A percentile compares a stretch with the other conserved stretches of the same genome.
These are phyloP conservation scores for Hydrotaea cyrtoneurina DNA, from an alignment of 2,888 invertebrate species.

Conservation along the genomic window DNA sequence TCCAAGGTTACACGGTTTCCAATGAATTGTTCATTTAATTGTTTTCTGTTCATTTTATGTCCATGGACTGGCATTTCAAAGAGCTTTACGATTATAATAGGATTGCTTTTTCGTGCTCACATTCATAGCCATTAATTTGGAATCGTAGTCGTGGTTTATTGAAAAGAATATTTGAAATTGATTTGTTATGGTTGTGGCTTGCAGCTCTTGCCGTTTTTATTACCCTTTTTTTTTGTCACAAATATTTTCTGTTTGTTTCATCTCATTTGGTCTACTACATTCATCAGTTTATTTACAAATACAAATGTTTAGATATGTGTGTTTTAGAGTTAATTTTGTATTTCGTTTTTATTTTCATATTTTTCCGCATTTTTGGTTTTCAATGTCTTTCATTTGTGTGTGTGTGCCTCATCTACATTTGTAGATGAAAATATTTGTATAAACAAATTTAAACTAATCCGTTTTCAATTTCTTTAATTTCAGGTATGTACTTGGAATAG, in stretches of 20 bases:
- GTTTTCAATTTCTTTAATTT: slow-evolving; percentile 3
- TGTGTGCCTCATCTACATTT: not conserved
- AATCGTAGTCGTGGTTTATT: not conserved
- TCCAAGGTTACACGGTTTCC: slow-evolving; percentile 12
- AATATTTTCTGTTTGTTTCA: no score
- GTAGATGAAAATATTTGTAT: not conserved
- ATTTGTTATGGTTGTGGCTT: not conserved
- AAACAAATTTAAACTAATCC: not conserved
- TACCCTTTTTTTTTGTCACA: no score
- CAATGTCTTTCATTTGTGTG: not conserved
- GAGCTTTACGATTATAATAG: not conserved
- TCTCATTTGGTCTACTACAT: not conserved
- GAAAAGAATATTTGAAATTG: not conserved
- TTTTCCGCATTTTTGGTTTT: not conserved
- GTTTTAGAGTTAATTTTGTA: slow-evolving; percentile 19
- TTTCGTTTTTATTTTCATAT: slow-evolving; percentile 1
- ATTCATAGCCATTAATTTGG: no score
- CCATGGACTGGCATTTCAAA: not conserved
- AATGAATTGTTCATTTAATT: slow-evolving; percentile 2
- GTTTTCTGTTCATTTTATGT: slow-evolving; percentile 11
- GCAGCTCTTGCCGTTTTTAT: not conserved
- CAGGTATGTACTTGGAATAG: slow-evolving; percentile 19
- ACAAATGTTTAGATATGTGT: not conserved
- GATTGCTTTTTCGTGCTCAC: not conserved
- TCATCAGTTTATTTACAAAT: no score